Evolutionary conservation across 2,113 vertebrate genomes (phyloP).

Genomic region (Periophthalmus modestus): DNA sequence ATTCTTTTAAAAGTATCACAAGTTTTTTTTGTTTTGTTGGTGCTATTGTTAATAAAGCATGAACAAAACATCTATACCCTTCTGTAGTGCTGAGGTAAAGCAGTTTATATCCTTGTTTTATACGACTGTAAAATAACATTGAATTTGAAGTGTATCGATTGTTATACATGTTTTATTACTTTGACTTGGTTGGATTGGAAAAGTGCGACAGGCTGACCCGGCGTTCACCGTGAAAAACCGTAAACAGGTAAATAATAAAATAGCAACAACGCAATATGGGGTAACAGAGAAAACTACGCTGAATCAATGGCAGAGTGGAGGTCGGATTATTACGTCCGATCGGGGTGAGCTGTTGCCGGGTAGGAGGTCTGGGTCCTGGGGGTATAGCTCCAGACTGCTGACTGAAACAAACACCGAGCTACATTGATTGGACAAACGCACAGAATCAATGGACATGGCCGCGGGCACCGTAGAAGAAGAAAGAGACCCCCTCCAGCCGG

Average conservation of each 20-base stretch:
- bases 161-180: neutral
- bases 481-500: conserved; percentile 31
- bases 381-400: conserved; percentile 45
- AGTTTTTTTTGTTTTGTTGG: neutral
- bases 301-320: conserved; percentile 9
- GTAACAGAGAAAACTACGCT: neutral
- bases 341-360: conserved; percentile 9
- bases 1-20: too few relatives aligned
- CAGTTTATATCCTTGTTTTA: neutral
- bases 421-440: conserved; percentile 63
- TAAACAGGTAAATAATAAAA: neutral
- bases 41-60: too few relatives aligned
- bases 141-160: neutral
- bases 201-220: neutral
- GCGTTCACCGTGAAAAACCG: neutral
- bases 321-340: conserved; percentile 23
- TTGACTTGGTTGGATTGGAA: neutral
- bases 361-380: conserved; percentile 21
- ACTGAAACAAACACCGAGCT: conserved; percentile 65
- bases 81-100: too few relatives aligned
- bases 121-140: neutral
- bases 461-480: conserved; percentile 46
- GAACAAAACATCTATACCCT: neutral
- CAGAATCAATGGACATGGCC: conserved; percentile 67
- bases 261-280: neutral